Conservation (phyloP, 2,113 vertebrate species). For the Empidonax alnorum region DNA sequence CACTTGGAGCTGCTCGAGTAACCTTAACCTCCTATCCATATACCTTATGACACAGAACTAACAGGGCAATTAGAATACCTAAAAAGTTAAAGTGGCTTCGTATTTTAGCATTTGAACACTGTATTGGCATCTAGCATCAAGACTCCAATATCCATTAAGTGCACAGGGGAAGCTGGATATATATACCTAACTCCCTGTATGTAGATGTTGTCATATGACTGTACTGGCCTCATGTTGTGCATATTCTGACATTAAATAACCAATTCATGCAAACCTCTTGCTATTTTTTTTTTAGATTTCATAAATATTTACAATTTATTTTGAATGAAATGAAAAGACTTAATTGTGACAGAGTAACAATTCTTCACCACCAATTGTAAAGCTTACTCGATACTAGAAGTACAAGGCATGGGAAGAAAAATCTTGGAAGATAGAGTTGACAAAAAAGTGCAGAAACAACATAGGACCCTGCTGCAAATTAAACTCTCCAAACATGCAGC, state of each 20-base stretch:
- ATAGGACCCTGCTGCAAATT: neutral
- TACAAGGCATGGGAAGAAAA: neutral
- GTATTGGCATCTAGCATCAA: neutral
- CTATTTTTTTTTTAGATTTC: neutral
- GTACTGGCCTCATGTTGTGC: neutral
- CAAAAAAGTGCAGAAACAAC: neutral
- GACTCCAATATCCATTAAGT: too few relatives aligned
- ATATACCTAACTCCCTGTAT: neutral
- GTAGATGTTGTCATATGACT: accelerated
- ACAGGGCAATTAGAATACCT: neutral
- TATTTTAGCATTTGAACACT: neutral
- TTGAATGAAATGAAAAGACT: neutral
- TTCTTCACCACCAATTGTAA: neutral
- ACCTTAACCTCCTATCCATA: neutral
- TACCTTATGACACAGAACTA: neutral
- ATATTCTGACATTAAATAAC: neutral
- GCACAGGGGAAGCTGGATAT: neutral
- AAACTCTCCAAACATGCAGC: neutral
- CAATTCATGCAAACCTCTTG: neutral
- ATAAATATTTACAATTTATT: neutral
- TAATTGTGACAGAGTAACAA: neutral
- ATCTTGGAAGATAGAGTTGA: neutral
- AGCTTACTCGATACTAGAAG: neutral
- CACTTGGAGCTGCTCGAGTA: neutral
- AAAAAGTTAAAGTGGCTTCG: neutral